Conservation (phyloP, 1,140 invertebrate species). For the Globodera rostochiensis region DNA sequence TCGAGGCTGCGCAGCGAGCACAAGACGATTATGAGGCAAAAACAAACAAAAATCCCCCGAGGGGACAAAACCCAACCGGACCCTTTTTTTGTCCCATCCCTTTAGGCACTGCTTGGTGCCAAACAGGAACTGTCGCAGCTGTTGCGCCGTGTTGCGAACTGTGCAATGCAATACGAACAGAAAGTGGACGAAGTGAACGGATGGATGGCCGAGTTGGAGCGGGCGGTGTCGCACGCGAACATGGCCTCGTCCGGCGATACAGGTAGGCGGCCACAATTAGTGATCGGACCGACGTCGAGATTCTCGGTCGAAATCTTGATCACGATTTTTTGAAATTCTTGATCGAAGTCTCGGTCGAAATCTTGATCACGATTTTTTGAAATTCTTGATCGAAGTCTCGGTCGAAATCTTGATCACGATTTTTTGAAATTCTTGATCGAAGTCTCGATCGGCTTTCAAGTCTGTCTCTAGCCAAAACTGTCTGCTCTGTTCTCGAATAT, state of each 20-base stretch:
- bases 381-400: too few species aligned
- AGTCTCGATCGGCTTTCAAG: too few species aligned
- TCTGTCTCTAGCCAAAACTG: too few species aligned
- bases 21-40: constrained; percentile 27
- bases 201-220: constrained; percentile 27
- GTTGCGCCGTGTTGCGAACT: constrained; percentile 28
- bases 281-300: neutral
- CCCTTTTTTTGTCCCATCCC: too few species aligned
- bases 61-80: too few species aligned
- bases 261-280: neutral
- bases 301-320: too few species aligned
- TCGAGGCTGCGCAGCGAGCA: constrained; percentile 24
- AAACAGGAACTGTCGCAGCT: constrained; percentile 32
- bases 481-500: too few species aligned
- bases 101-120: constrained; percentile 29
- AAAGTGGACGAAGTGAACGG: constrained; percentile 19
- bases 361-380: too few species aligned
- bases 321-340: too few species aligned
- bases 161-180: constrained; percentile 27
- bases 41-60: neutral
- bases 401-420: too few species aligned
- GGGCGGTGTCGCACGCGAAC: constrained; percentile 1
- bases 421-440: too few species aligned
- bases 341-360: too few species aligned
- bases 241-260: neutral